phyloP scores from a whole-genome alignment of 1,140 invertebrate genomes.

The Maconellicoccus hirsutus region DNA sequence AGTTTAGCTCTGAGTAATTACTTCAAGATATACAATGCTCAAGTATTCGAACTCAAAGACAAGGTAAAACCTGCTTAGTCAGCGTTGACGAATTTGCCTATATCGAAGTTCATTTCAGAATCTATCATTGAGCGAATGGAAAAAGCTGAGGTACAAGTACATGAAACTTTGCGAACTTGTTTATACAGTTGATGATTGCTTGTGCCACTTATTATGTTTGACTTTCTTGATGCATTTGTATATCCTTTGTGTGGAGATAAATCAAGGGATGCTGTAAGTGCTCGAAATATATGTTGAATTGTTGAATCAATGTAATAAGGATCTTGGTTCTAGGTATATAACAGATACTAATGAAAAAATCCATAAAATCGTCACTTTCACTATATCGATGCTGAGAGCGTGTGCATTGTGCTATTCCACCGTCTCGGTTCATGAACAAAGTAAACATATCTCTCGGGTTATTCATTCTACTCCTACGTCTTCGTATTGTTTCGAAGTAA shows the following conservation, averaged over 20 bases:
- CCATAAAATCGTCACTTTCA: conserved; percentile 26
- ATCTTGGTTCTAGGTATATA: no score
- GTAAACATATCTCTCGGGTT: conserved; percentile 22
- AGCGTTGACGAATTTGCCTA: neutral
- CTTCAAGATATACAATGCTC: conserved; percentile 25
- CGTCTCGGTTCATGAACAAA: conserved; percentile 25
- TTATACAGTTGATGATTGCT: conserved; percentile 23
- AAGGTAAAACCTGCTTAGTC: conserved; percentile 21
- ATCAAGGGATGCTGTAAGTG: conserved; percentile 25
- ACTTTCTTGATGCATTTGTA: conserved; percentile 26
- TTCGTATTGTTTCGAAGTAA: conserved; percentile 27
- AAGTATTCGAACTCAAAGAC: conserved; percentile 13
- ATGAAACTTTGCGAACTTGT: conserved; percentile 25
- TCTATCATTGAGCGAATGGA: conserved; percentile 25
- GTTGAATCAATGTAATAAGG: no score
- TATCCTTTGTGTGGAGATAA: conserved; percentile 26
- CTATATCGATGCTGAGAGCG: conserved; percentile 21
- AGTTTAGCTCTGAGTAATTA: conserved; percentile 26
- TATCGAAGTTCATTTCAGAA: conserved; percentile 12
- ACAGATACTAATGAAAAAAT: conserved; percentile 15
- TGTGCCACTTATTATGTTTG: conserved; percentile 26
- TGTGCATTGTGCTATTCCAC: conserved; percentile 24
- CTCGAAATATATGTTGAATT: no score
- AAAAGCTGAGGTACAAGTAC: conserved; percentile 25
- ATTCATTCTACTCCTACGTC: conserved; percentile 23